Percentiles rank a stretch among this genome's conserved stretches.
phyloP scores from a whole-genome alignment of 2,113 vertebrate genomes.

The Paramormyrops kingsleyae region DNA sequence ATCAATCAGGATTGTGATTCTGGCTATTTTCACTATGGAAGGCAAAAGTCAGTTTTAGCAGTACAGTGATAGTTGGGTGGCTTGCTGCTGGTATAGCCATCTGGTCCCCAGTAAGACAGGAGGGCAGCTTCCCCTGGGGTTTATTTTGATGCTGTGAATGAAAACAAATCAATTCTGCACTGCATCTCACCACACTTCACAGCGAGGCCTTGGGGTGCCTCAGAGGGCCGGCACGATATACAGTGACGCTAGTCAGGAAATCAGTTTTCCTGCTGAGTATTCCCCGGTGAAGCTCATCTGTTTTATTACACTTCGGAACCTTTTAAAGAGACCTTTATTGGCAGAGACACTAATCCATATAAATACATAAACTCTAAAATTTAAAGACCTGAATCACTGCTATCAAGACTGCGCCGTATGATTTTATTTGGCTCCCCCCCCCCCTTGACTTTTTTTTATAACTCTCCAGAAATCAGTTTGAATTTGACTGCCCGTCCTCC shows the following conservation, averaged over 20 bases:
- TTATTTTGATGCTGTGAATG: not conserved
- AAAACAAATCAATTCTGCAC: slow-evolving; percentile 9
- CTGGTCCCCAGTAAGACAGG: not conserved
- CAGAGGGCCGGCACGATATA: not conserved
- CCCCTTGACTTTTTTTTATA: not conserved
- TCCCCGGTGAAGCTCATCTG: not conserved
- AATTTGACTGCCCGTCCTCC: not conserved
- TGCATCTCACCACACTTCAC: not conserved
- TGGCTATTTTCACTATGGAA: not conserved
- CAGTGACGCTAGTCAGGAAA: not conserved
- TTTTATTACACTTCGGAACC: not conserved
- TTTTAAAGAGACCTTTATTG: not conserved
- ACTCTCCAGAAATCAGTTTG: not conserved
- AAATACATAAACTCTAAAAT: not conserved
- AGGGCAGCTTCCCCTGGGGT: not conserved
- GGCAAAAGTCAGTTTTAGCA: not conserved
- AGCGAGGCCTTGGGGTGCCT: not conserved
- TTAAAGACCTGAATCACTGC: not conserved
- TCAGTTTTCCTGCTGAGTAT: not conserved
- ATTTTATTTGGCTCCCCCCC: too few relatives aligned
- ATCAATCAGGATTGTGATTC: not conserved
- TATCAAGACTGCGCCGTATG: too few relatives aligned
- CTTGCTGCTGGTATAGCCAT: not conserved
- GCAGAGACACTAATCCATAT: not conserved
- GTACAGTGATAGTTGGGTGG: not conserved